Conservation (phyloP, 2,113 vertebrate genomes). For the Miniopterus natalensis region DNA sequence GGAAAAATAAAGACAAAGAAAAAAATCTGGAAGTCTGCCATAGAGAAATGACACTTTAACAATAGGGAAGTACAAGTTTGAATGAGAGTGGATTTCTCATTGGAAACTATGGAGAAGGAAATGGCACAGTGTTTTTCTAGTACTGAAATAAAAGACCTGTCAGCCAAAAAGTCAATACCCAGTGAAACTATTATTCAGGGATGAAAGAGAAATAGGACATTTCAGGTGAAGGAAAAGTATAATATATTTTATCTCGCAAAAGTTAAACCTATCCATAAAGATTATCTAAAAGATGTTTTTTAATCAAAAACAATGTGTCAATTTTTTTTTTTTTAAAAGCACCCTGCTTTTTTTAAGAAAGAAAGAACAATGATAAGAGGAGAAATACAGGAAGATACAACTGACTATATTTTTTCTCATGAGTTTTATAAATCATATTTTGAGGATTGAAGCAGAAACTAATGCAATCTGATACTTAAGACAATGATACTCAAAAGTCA, state of each 20-base stretch:
- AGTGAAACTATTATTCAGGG: not conserved
- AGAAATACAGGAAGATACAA: not conserved
- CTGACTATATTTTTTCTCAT: not conserved
- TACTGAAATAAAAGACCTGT: not conserved
- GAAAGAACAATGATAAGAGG: not conserved
- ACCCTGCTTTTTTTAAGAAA: not conserved
- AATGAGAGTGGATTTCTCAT: not conserved
- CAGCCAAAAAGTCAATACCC: not conserved
- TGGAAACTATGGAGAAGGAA: not conserved
- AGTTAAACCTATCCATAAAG: not conserved
- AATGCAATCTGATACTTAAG: not conserved
- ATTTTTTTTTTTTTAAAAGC: not conserved
- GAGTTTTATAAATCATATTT: not conserved
- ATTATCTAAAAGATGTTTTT: not conserved
- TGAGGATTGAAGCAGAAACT: not conserved
- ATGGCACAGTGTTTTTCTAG: not conserved
- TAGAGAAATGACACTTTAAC: not conserved
- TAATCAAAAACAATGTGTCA: not conserved
- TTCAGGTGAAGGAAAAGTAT: not conserved
- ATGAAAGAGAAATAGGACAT: not conserved
- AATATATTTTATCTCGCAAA: not conserved
- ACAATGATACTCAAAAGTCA: not conserved
- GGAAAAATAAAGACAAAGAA: not conserved
- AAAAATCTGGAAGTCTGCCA: not conserved
- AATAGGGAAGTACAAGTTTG: not conserved